These are phyloP conservation scores for Suricata suricatta DNA, from an alignment of 2,113 vertebrate genomes.

Conservation along the genomic window DNA sequence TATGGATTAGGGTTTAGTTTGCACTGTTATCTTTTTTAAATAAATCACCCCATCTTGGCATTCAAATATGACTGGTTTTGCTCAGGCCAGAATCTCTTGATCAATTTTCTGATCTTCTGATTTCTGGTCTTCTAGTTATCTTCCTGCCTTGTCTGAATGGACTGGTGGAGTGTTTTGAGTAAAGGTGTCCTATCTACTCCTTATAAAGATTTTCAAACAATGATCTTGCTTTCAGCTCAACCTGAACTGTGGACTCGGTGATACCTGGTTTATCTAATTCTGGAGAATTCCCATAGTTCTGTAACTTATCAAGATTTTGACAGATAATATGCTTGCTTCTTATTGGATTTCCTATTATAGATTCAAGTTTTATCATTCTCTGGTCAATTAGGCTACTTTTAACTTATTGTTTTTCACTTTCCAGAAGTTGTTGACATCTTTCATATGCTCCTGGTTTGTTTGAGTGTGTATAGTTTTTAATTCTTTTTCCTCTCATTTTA, in stretches of 20 bases:
- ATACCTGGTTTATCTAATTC: constrained; percentile 14
- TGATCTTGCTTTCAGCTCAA: neutral
- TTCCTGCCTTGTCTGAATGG: neutral
- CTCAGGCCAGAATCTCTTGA: neutral
- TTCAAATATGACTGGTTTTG: neutral
- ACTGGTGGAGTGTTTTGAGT: neutral
- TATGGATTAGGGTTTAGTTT: neutral
- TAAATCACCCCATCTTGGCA: neutral
- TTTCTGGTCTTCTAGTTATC: neutral
- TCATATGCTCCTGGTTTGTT: neutral
- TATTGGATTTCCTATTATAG: neutral
- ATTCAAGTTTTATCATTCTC: constrained; percentile 13
- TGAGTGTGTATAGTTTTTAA: neutral
- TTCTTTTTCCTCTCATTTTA: constrained; percentile 18
- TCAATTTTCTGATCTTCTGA: neutral
- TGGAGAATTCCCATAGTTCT: constrained; percentile 31
- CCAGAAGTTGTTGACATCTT: constrained; percentile 17
- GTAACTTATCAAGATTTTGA: constrained; percentile 17
- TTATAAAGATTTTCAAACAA: neutral
- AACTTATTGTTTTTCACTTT: constrained; percentile 27
- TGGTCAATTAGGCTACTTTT: neutral
- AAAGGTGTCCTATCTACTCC: neutral
- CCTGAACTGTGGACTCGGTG: neutral
- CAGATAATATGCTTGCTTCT: constrained; percentile 35
- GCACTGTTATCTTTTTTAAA: neutral